These are phyloP conservation scores for Galaxias olidus DNA, from an alignment of 2,797 vertebrate genomes.

Conservation along the genomic window DNA sequence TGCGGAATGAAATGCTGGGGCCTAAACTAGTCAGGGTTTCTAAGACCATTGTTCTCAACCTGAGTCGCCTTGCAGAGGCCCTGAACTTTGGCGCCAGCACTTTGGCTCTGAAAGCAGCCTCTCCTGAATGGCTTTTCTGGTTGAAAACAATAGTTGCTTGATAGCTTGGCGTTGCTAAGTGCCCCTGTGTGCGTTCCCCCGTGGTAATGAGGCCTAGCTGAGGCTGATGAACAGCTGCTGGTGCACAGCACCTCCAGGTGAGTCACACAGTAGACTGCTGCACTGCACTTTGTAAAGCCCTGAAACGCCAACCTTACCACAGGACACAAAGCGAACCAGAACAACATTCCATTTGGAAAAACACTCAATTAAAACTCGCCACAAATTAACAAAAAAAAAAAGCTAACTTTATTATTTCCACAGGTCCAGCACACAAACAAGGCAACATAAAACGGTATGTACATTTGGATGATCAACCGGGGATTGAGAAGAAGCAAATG, in stretches of 20 bases:
- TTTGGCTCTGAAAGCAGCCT: slow-evolving; percentile 25
- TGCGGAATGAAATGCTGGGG: slow-evolving; percentile 21
- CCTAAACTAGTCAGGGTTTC: slow-evolving; percentile 11
- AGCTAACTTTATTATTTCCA: slow-evolving; percentile 58
- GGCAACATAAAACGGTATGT: slow-evolving; percentile 41
- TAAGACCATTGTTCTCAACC: slow-evolving; percentile 39
- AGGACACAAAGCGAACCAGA: too few species aligned
- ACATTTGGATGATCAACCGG: slow-evolving; percentile 24
- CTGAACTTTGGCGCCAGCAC: slow-evolving; percentile 40
- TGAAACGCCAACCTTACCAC: not conserved
- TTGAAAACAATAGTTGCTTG: slow-evolving; percentile 54
- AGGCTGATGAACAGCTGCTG: slow-evolving; percentile 21
- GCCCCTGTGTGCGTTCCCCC: slow-evolving; percentile 45
- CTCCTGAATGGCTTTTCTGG: slow-evolving; percentile 31
- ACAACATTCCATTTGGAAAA: too few species aligned
- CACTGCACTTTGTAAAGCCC: not conserved
- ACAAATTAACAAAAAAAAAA: slow-evolving; percentile 41
- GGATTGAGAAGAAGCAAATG: slow-evolving; percentile 9
- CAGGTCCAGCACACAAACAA: slow-evolving; percentile 59
- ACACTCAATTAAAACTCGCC: not conserved
- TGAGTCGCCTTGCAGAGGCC: slow-evolving; percentile 26
- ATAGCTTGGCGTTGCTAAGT: slow-evolving; percentile 46
- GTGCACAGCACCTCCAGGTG: slow-evolving; percentile 30
- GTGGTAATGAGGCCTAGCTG: slow-evolving; percentile 49
- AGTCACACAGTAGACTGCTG: not conserved